A percentile compares a stretch with the other conserved stretches of the same genome.
phyloP scores from a whole-genome alignment of 2,888 invertebrate genomes.

The Rhopalosiphum nymphaeae region DNA sequence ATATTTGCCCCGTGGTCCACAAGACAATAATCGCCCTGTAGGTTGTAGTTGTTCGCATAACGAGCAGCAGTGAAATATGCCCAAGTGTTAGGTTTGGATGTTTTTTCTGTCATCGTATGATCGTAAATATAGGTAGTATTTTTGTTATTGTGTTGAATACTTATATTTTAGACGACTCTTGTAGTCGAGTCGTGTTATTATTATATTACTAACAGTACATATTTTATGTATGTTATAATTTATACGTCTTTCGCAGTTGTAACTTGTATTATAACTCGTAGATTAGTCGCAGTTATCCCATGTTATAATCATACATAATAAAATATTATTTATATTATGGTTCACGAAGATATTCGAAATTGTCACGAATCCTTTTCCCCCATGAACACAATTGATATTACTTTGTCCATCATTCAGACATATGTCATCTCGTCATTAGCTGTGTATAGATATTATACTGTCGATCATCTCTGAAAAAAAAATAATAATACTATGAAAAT shows the following conservation, averaged over 20 bases:
- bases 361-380: not conserved
- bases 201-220: not conserved
- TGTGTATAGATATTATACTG: not conserved
- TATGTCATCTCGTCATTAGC: not conserved
- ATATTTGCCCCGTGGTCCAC: not conserved
- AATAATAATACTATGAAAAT: not conserved
- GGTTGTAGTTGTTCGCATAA: not conserved
- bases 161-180: not conserved
- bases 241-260: not conserved
- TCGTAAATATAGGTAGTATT: conserved; percentile 1
- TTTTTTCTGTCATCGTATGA: not conserved
- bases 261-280: not conserved
- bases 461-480: not conserved
- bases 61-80: not conserved
- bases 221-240: not conserved
- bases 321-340: not conserved
- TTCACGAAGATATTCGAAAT: not conserved
- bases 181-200: not conserved
- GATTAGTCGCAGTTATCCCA: not conserved
- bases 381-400: not conserved
- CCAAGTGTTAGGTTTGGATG: not conserved
- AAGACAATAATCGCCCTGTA: not conserved
- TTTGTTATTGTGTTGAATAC: not conserved
- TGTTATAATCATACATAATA: not conserved
- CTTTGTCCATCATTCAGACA: not conserved